Percentiles rank a stretch among this genome's conserved stretches.
These are phyloP conservation scores for Prolemur simus DNA, from an alignment of 2,113 vertebrate species.

Conservation along the genomic window DNA sequence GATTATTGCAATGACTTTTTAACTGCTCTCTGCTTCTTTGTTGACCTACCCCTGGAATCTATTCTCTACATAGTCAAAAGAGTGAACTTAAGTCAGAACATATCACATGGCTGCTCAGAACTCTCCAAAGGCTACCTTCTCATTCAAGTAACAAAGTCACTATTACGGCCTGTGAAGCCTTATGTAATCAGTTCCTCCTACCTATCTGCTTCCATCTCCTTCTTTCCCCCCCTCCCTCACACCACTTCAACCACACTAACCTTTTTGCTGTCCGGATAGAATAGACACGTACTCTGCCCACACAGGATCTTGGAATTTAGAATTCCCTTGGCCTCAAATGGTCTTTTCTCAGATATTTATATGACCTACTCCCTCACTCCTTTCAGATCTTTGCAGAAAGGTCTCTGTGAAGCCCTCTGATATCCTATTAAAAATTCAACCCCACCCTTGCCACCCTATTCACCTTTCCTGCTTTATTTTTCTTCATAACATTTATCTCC, in stretches of 20 bases:
- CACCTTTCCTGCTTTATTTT: neutral
- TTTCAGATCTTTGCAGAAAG: neutral
- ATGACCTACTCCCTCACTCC: neutral
- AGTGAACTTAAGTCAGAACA: neutral
- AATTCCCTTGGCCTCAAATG: neutral
- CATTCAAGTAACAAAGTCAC: neutral
- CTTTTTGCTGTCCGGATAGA: neutral
- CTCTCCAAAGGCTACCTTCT: neutral
- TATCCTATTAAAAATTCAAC: neutral
- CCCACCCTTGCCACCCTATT: neutral
- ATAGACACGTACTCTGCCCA: neutral
- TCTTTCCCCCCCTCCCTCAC: neutral
- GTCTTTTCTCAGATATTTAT: neutral
- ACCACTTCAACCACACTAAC: neutral
- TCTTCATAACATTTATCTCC: neutral
- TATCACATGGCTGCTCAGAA: neutral
- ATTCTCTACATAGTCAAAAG: neutral
- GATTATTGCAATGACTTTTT: neutral
- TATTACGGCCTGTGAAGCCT: neutral
- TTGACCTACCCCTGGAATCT: neutral
- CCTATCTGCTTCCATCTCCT: neutral
- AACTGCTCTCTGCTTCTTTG: neutral
- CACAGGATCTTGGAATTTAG: neutral
- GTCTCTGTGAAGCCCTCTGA: neutral
- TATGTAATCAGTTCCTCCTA: neutral